Evolutionary conservation across 2,888 invertebrate species (phyloP).

Genomic region (Dimorphilus gyrociliatus): DNA sequence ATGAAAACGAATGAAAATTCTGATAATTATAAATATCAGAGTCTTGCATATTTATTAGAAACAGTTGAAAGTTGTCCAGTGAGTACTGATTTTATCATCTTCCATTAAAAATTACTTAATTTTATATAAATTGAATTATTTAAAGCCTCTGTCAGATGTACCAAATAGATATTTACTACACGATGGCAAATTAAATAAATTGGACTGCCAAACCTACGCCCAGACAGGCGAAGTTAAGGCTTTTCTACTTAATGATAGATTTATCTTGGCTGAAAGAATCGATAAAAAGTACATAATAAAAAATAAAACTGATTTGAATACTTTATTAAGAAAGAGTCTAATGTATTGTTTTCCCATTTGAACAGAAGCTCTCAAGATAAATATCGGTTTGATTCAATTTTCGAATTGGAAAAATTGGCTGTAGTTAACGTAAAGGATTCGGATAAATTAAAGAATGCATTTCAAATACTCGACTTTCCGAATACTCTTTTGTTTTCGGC

Average conservation of each 20-base stretch:
- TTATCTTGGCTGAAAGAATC: slow-evolving; percentile 78
- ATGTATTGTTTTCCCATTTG: no score
- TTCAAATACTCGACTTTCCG: slow-evolving; percentile 82
- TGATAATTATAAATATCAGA: slow-evolving; percentile 27
- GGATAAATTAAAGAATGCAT: slow-evolving; percentile 73
- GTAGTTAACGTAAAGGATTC: slow-evolving; percentile 77
- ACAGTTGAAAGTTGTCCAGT: slow-evolving; percentile 72
- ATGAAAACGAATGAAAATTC: no score
- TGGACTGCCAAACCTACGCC: slow-evolving; percentile 57
- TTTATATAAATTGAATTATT: slow-evolving; percentile 4
- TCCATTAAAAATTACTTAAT: slow-evolving; percentile 1
- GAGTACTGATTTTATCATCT: slow-evolving; percentile 18
- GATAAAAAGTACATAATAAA: slow-evolving; percentile 50
- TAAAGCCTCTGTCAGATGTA: slow-evolving; percentile 54
- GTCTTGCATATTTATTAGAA: slow-evolving; percentile 47
- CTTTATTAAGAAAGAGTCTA: no score
- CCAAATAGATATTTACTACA: slow-evolving; percentile 62
- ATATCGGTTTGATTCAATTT: slow-evolving; percentile 65
- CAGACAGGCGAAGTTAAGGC: slow-evolving; percentile 73
- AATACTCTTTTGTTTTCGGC: slow-evolving; percentile 81
- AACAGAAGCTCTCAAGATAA: no score
- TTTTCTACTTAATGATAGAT: slow-evolving; percentile 76
- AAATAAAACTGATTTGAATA: slow-evolving; percentile 36
- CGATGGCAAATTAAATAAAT: slow-evolving; percentile 75
- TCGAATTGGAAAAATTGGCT: slow-evolving; percentile 71